Evolutionary conservation across 2,113 vertebrate genomes (phyloP).

Genomic region (Pteruthius melanotis): DNA sequence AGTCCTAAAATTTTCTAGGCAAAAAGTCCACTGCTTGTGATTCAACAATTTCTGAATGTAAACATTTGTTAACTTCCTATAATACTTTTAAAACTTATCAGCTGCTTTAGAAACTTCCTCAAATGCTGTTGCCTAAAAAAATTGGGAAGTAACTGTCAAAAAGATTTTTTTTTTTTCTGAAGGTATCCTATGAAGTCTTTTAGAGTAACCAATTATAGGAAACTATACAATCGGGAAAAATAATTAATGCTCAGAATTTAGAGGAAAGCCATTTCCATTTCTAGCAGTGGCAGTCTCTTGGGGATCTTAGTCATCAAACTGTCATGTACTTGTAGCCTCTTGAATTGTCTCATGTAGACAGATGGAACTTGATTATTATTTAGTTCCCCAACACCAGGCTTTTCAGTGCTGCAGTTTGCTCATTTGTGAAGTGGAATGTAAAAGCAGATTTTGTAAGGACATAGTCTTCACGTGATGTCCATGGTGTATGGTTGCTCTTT

Average conservation of each 20-base stretch:
- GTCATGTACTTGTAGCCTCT: not conserved
- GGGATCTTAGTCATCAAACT: not conserved
- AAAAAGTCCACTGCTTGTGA: not conserved
- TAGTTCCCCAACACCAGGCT: not conserved
- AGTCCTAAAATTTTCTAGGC: not conserved
- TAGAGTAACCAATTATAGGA: not conserved
- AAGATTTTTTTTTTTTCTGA: not conserved
- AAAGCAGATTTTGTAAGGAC: not conserved
- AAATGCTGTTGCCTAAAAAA: not conserved
- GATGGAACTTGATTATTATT: not conserved
- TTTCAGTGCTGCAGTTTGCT: not conserved
- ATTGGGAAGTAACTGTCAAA: not conserved
- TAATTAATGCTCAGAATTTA: not conserved
- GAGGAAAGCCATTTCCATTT: not conserved
- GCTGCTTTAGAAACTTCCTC: not conserved
- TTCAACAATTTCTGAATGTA: not conserved
- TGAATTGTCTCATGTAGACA: not conserved
- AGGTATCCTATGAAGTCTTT: not conserved
- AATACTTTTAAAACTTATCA: not conserved
- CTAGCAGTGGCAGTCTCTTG: not conserved
- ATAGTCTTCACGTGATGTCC: not conserved
- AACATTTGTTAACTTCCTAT: not conserved
- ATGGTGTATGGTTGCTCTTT: not conserved
- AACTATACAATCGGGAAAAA: not conserved
- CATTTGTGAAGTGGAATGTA: not conserved